Percentiles rank a stretch among this genome's conserved stretches.
Conservation (phyloP, 2,888 invertebrate genomes). For the Heliconius cydno region DNA sequence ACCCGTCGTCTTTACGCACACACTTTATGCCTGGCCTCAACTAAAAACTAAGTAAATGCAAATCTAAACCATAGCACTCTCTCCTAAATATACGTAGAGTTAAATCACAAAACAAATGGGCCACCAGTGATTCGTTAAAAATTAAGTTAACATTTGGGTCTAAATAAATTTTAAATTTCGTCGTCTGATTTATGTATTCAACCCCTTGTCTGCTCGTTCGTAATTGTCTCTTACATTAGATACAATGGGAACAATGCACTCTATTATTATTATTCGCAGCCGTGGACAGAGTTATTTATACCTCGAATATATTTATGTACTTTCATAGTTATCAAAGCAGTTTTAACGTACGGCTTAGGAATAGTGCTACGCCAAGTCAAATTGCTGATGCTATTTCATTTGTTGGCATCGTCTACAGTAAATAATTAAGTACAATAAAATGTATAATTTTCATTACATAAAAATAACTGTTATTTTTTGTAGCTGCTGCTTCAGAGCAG, state of each 20-base stretch:
- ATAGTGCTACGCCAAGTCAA: background rate
- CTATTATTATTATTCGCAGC: constrained; percentile 50
- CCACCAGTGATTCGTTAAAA: constrained; percentile 70
- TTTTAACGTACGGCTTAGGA: constrained; percentile 27
- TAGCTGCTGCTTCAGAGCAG: no score
- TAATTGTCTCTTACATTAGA: constrained; percentile 71
- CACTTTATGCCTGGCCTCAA: no score
- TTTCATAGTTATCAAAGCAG: constrained; percentile 49
- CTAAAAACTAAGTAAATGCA: background rate
- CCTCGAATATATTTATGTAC: constrained; percentile 56
- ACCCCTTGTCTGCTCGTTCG: constrained; percentile 57
- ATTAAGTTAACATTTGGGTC: constrained; percentile 68
- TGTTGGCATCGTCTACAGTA: background rate
- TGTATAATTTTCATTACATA: background rate
- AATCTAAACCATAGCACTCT: background rate
- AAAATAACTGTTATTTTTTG: background rate
- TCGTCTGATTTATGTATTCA: constrained; percentile 67
- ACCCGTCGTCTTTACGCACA: no score
- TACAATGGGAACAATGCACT: constrained; percentile 65
- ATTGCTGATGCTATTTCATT: background rate
- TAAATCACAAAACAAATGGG: constrained; percentile 57
- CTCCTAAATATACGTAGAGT: background rate
- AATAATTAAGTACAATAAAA: background rate
- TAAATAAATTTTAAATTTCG: constrained; percentile 74
- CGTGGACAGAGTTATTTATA: constrained; percentile 51